These are phyloP conservation scores for Microctonus aethiopoides DNA, from an alignment of 2,888 invertebrate genomes.

Conservation along the genomic window DNA sequence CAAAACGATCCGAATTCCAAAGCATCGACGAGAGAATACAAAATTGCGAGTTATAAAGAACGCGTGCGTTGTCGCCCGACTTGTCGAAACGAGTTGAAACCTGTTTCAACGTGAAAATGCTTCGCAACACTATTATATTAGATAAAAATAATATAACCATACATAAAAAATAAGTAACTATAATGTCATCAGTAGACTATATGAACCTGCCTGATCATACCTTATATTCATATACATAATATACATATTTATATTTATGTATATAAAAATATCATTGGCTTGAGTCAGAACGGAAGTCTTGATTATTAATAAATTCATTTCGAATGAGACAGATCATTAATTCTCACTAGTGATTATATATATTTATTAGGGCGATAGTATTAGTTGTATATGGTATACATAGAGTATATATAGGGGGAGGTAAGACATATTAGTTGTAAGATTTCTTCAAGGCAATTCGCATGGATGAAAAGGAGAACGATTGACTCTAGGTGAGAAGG, in stretches of 20 bases:
- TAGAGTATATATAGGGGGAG: not conserved
- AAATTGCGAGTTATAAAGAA: constrained; percentile 18
- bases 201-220: not conserved
- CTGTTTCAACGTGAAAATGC: constrained; percentile 36
- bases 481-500: constrained; percentile 11
- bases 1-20: constrained; percentile 47
- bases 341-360: constrained; percentile 26
- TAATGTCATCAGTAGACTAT: not conserved
- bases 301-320: constrained; percentile 45
- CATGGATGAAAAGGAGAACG: constrained; percentile 16
- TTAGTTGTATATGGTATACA: not conserved
- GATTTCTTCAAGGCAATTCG: constrained; percentile 23
- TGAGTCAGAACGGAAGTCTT: constrained; percentile 39
- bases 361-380: not conserved
- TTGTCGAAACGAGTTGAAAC: constrained; percentile 39
- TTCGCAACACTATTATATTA: constrained; percentile 5
- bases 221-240: not conserved
- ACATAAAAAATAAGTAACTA: not conserved
- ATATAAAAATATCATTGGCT: not conserved
- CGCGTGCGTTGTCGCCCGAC: constrained; percentile 39
- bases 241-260: not conserved
- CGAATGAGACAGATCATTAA: constrained; percentile 42
- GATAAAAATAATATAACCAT: not conserved
- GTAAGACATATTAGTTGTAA: constrained; percentile 12
- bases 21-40: constrained; percentile 22